Conservation (phyloP, 2,888 invertebrate species). For the Macaria liturata region DNA sequence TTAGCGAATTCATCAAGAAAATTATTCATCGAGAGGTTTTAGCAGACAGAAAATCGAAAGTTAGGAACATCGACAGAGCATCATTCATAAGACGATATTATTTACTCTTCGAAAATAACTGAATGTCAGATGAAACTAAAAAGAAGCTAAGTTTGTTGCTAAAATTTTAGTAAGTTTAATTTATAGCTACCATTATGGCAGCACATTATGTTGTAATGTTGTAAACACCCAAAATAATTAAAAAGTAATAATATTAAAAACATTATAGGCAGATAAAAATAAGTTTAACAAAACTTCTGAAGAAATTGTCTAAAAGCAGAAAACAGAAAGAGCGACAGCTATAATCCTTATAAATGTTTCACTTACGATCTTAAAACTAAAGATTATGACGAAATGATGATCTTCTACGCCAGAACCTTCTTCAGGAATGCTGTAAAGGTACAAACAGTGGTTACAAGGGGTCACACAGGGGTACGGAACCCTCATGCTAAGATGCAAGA, state of each 20-base stretch:
- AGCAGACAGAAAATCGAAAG: background rate
- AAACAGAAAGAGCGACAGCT: conserved; percentile 47
- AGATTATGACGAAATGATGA: conserved; percentile 68
- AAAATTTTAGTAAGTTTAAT: no score
- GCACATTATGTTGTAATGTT: no score
- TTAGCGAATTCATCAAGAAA: no score
- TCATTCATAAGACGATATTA: no score
- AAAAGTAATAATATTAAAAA: no score
- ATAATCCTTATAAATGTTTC: conserved; percentile 41
- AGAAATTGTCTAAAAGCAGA: conserved; percentile 35
- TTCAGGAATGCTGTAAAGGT: conserved; percentile 90
- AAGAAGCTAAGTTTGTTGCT: no score
- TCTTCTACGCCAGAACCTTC: conserved; percentile 88
- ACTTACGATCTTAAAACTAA: conserved; percentile 85
- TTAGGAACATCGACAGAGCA: background rate
- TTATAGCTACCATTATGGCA: no score
- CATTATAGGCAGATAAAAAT: no score
- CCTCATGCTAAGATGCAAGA: conserved; percentile 40
- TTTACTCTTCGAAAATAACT: no score
- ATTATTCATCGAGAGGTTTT: no score
- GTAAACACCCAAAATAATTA: no score
- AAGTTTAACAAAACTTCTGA: background rate
- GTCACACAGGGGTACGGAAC: conserved; percentile 53
- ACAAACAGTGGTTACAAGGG: conserved; percentile 61
- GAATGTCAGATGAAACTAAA: no score